Base-by-base conservation (phyloP, 2,888 invertebrate genomes). In the Archaeoteleia sp. region DNA sequence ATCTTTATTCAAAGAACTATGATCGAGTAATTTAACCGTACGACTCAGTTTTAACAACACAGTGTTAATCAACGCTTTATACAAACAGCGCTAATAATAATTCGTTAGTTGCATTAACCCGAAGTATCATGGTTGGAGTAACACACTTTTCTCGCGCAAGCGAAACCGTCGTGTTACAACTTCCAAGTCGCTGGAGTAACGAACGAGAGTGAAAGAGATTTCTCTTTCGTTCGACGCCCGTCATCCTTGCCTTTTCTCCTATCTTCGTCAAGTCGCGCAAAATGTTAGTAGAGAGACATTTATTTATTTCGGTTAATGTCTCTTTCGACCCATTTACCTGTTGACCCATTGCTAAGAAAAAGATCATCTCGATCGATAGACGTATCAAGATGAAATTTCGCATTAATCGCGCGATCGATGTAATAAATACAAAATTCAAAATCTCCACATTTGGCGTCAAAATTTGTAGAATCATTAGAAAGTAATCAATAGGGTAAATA, bases 141-240 rank as follows among this genome's bases (percentile, higher is more conserved):
- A 48, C 58, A 61, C 34, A 57, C 57, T 63, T 68, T 63, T 63
- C 67, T 55, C 51, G 51, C 43, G 63, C 40, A 34, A 62, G 63
- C 63, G 63, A 68, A 60, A 55, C 68, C 61, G 55, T 32, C 30
- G 58, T 48, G 62, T 48, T 23, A 53, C 54, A 40, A 58, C 62
- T 15, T 27, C 25, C 43, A 46, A 30, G 2, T 20, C 62, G 62
- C 63, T 62, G 54, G 65, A 55, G 67, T 71, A 73, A 71, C 67
- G 67, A 74, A 74, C 70, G 76, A 78, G 74, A 77, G 77, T 75
- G 77, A 78, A 78, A 74, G 72, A 76, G 72, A 70, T 76, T 76
- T 78, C 74, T 74, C 78, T 79, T 78, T 79, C 78, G 71, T 78
- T 71, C 67, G 67, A 67, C 57, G 65, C 55, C 49, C 69, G 61